Conservation (phyloP, 2,113 vertebrate genomes). For the Pyxicephalus adspersus region DNA sequence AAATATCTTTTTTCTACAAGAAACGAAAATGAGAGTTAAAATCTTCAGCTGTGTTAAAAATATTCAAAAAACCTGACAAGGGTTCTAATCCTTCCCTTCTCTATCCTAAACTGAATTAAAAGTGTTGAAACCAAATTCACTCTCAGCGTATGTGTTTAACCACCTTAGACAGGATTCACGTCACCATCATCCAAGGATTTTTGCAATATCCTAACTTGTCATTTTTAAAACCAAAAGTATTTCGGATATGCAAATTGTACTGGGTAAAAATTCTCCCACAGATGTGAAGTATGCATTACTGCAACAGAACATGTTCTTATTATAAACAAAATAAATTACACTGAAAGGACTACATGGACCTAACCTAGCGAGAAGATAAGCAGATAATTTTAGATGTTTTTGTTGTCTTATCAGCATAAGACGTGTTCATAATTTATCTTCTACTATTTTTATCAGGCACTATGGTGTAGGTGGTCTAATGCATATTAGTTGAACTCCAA, state of each 20-base stretch:
- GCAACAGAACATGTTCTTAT: constrained; percentile 12
- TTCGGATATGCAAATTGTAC: constrained; percentile 45
- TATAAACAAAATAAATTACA: constrained; percentile 51
- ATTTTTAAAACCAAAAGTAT: constrained; percentile 34
- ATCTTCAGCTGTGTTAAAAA: too few species aligned
- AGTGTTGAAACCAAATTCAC: too few species aligned
- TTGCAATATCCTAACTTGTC: neutral
- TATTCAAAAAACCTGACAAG: too few species aligned
- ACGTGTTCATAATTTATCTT: constrained; percentile 63
- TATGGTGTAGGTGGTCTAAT: constrained; percentile 65
- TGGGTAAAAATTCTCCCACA: constrained; percentile 42
- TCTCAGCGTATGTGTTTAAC: too few species aligned
- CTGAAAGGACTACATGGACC: constrained; percentile 23
- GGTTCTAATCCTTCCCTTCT: too few species aligned
- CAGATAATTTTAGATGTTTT: constrained; percentile 53
- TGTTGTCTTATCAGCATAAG: constrained; percentile 21
- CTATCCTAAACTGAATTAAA: too few species aligned
- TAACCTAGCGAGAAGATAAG: constrained; percentile 47
- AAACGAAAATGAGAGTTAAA: too few species aligned
- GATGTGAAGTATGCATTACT: constrained; percentile 44
- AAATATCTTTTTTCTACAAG: too few species aligned
- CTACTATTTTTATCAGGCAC: constrained; percentile 65
- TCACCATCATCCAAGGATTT: neutral
- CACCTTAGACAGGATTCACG: too few species aligned
- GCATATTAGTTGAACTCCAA: constrained; percentile 63